Evolutionary conservation across 2,797 vertebrate species (phyloP), one percentile per base, ranked within the genome.

Genomic region (Sarcoramphus papa): DNA sequence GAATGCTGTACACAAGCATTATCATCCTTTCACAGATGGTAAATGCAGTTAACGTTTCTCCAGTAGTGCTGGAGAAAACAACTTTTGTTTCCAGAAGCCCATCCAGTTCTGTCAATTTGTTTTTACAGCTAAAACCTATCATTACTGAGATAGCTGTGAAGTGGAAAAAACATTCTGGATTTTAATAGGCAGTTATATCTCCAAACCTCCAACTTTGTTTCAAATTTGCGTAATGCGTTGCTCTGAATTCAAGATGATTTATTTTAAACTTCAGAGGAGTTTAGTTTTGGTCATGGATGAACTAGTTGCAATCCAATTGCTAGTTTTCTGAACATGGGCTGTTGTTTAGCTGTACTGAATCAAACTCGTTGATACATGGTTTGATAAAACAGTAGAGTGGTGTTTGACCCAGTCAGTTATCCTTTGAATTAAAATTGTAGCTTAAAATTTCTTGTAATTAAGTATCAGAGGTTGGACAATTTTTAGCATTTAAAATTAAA

Each of bases 281-380:
- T 91, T 96, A 64, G 31, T 95, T 96, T 97, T 89, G 31, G 70
- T 95, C 92, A 70, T 69, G 74, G 93, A 85, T 94, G 96, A 97
- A 65, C 45, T 90, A 40, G 48, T 45, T 96, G 93, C 85, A 97
- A 94, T 92, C 74, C 72, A 92, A 24, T 95, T 96, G 76, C 65
- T 87, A 28, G 28, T 57, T 68, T 85, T 91, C 72, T 88, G 51
- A 90, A 63, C 27, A 56, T 45, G 28, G 74, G 31, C 72, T 95
- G 88, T 77, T 93, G 41, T 94, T 97, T 96, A 96, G 81, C 68
- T 88, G 14, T 89, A 84, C 76, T 37, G 91, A 88, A 69, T 97
- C 95, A 94, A 89, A 56, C 10, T 50, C 7, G 45, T 95, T 41
- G 91, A 73, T 91, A 85, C 25, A 33, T 33, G 9, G 48, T 90